Base-by-base conservation (phyloP, 37 sponge, comb jelly and placozoan species). In the Haliclona indistincta region DNA sequence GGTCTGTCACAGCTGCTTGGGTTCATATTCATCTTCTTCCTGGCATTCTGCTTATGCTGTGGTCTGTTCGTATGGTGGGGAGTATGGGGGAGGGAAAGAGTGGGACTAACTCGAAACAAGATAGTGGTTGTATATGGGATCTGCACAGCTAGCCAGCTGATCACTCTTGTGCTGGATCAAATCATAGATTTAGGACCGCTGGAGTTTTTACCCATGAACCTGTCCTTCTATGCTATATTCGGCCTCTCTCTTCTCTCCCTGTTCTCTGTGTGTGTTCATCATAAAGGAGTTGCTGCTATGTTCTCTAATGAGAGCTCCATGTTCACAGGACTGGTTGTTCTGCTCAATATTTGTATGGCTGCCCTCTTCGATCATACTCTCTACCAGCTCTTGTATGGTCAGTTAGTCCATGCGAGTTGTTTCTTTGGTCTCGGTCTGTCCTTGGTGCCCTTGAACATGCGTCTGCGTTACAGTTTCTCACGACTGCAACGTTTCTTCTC, bases 11-110 rank as follows among this genome's bases (percentile, higher is more conserved):
- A 82, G 34, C 38, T 82, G 0, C 54, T 82, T 28, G 82, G 82
- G 17, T 82, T 82, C 49, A 33, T 82, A 74, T 26, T 82, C 30
- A 41, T 54, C 28, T 74, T 65, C 45, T 37, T 35, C 17, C 66
- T 17, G 5, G 34, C 60, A 25, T 82, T 82, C 33, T 49, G 36
- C 7, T 42, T 54, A 19, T 54, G 74, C 32, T 33, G 49, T 54
- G 82, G 82, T 4, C 40, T 49, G 17, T 82, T 56, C 44, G 22
- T 72, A 28, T 82, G 82, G 82, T 82, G 82, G 82, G 67, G 66
- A 15, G 15, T 54, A 5, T 40, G 42, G 54, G 64, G 26, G 25
- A 25, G 13, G 17, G 67, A 47, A 7, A 23, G 43, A 23, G 43
- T 54, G 15, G 36, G 64, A 29, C 43, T 73, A 28, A 66, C 41